Base-by-base conservation (phyloP, 2,797 vertebrate genomes). In the Clarias platycephalus region DNA sequence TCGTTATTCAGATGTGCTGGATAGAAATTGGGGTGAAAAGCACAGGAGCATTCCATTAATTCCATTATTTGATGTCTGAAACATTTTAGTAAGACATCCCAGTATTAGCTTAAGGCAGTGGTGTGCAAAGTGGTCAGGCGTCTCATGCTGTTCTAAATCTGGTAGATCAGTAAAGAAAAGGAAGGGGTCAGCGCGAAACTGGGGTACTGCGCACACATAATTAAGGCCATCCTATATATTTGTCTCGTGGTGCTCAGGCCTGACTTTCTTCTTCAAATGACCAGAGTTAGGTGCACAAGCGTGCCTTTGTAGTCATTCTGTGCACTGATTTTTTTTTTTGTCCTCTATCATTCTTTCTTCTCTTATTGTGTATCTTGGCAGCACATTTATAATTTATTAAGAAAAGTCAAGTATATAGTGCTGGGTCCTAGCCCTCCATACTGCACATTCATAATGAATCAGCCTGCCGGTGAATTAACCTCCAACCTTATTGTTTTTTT, bases 341-440 rank as follows among this genome's bases (percentile, higher is more conserved):
- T 86, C 60, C 60, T 64, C 70, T 72, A 26, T 62, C 40, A 67
- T 78, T 86, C 70, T 87, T 75, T 80, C 66, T 22, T 31, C 63
- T 87, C 66, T 83, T 87, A 83, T 90, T 90, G 84, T 87, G 76
- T 83, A 84, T 88, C 82, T 86, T 89, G 89, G 89, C 87, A 89
- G 86, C 66, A 63, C 86, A 90, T 91, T 84, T 88, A 90, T 90
- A 90, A 90, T 90, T 90, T 87, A 90, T 90, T 82, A 89, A 90
- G 84, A 87, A 86, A 83, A 90, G 84, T 88, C 83, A 84, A 84
- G 89, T 88, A 87, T 88, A 86, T 88, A 85, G 87, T 86, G 84
- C 74, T 83, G 71, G 82, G 84, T 91, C 88, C 81, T 68, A 88
- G 87, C 77, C 84, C 58, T 86, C 86, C 49, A 83, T 75, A 44